These are phyloP conservation scores for Centropus unirufus DNA, from an alignment of 2,113 vertebrate species.

Conservation along the genomic window DNA sequence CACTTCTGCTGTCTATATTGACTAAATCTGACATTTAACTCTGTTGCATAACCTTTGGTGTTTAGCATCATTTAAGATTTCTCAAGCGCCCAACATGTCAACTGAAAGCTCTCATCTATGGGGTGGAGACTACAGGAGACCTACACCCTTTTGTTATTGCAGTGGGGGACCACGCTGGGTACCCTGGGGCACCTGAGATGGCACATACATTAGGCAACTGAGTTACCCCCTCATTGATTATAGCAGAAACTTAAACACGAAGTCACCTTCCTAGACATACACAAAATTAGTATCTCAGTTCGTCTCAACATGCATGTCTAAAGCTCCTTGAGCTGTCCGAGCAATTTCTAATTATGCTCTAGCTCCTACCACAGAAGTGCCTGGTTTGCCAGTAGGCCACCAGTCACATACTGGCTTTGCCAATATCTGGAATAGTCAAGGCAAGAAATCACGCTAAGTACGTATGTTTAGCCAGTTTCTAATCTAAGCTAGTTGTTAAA, in stretches of 20 bases:
- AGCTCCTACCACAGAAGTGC: not conserved
- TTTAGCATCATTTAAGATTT: not conserved
- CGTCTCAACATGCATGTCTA: not conserved
- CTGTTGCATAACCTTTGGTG: not conserved
- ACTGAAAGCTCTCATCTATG: not conserved
- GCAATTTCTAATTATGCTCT: not conserved
- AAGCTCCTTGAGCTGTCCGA: not conserved
- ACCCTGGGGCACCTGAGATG: not conserved
- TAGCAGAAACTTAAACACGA: not conserved
- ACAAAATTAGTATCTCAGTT: not conserved
- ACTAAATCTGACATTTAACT: not conserved
- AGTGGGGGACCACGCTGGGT: fast-evolving
- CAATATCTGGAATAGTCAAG: not conserved
- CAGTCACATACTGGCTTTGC: not conserved
- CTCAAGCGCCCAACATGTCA: not conserved
- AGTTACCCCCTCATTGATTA: not conserved
- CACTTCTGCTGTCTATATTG: not conserved
- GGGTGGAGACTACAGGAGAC: not conserved
- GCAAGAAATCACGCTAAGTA: not conserved
- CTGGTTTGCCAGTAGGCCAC: not conserved
- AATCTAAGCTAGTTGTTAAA: not conserved
- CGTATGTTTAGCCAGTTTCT: not conserved
- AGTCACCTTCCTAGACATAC: not conserved
- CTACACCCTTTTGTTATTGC: not conserved
- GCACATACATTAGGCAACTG: fast-evolving